Base-by-base conservation (phyloP, 2,113 vertebrate genomes). In the Scartelaos histophorus region DNA sequence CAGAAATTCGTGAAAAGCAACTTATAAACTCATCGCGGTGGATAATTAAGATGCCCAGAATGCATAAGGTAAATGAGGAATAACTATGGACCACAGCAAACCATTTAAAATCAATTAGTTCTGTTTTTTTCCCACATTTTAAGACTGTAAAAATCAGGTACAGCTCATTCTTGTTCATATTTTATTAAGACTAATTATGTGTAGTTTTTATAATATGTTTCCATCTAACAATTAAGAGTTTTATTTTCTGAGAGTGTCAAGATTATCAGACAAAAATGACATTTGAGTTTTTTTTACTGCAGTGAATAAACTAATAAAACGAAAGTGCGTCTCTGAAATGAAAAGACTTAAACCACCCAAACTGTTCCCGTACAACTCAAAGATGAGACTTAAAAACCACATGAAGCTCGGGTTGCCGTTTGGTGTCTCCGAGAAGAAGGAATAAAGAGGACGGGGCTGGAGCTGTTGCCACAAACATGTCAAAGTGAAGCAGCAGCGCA, bases 381-480 rank as follows among this genome's bases (percentile, higher is more conserved):
- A 51, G n/a, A 35, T 47, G 56, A 34, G 29, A 19, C 49, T 60
- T 6, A 29, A 13, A 70, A 56, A 35, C 34, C 22, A 25, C 35
- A 58, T 3, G 16, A 7, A 6, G 11, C n/a, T 70, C 16, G 25
- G 51, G 60, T 7, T n/a, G 19, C 11, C 24, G 65, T 24, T 47
- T 66, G 21, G 47, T 47, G 22, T 46, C 38, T 12, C n/a, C 15
- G n/a, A 46, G 22, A 47, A 54, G 11, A 45, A 66, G 45, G 21
- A 66, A 43, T 25, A 13, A 66, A 21, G 61, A n/a, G 29, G 61
- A 62, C 34, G 34, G 34, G 17, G 21, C 64, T n/a, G 6, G 43
- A 66, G 21, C 38, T 24, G 45, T 22, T 24, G 65, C 65, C 12
- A 21, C 21, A 73, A 13, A 64, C 25, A 71, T 60, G 25, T 45